Evolutionary conservation across 35 echinoderm and acorn worm species (phyloP).

Genomic region (Ophiothrix spiculata): DNA sequence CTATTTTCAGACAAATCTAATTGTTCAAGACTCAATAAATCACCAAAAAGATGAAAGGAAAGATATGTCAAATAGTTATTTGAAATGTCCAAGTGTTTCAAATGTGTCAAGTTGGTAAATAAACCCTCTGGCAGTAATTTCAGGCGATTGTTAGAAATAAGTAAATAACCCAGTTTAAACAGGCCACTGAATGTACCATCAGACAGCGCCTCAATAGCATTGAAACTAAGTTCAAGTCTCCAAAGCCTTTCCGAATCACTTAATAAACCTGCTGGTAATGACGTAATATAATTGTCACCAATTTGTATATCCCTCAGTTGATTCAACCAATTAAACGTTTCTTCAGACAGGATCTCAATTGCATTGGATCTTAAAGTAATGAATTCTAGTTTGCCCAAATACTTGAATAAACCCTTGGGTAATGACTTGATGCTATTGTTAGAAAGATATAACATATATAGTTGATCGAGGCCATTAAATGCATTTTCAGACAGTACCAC

Average conservation of each 20-base stretch:
- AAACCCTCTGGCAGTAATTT: neutral
- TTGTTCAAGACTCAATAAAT: too few relatives aligned
- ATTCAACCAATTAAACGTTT: neutral
- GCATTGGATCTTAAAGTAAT: neutral
- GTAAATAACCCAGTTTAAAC: neutral
- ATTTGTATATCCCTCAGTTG: neutral
- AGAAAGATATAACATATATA: neutral
- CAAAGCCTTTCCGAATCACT: neutral
- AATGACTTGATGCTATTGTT: neutral
- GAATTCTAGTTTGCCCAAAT: neutral
- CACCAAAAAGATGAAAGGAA: too few relatives aligned
- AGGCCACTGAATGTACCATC: neutral
- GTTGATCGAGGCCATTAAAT: neutral
- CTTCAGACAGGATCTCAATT: neutral
- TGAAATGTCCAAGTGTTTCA: neutral
- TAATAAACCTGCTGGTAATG: neutral
- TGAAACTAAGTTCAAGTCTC: neutral
- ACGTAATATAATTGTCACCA: neutral
- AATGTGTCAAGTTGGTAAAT: neutral
- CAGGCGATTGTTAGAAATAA: neutral
- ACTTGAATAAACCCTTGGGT: neutral
- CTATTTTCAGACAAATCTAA: too few relatives aligned
- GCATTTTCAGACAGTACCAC: neutral
- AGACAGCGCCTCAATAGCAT: neutral
- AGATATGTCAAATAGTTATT: neutral